These are phyloP conservation scores for Phaethon lepturus DNA, from an alignment of 2,113 vertebrate genomes.

Conservation along the genomic window DNA sequence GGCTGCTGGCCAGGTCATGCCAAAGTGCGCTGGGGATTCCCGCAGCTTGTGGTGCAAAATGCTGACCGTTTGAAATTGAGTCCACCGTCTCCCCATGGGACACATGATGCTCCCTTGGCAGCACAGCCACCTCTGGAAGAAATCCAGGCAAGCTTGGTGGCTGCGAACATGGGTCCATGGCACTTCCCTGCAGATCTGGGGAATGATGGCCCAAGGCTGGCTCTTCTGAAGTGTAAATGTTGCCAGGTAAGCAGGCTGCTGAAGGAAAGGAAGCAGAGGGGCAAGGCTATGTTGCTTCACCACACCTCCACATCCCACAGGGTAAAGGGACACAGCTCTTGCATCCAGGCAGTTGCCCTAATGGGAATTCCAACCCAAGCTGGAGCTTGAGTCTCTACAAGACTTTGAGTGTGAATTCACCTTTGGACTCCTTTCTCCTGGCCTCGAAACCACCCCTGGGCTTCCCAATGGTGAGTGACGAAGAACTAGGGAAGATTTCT, in stretches of 20 bases:
- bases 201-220: not conserved
- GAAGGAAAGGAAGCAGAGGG: not conserved
- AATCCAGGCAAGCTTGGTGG: not conserved
- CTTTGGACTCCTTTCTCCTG: not conserved
- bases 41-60: fast-evolving
- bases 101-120: not conserved
- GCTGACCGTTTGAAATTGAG: not conserved
- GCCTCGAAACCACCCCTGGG: not conserved
- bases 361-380: not conserved
- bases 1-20: not conserved
- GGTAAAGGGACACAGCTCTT: not conserved
- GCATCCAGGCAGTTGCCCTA: not conserved
- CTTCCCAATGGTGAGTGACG: not conserved
- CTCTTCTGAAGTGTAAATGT: not conserved
- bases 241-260: not conserved
- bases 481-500: not conserved
- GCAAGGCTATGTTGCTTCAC: not conserved
- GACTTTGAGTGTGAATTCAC: not conserved
- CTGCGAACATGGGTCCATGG: not conserved
- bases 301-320: not conserved
- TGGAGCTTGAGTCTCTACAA: not conserved
- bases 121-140: not conserved
- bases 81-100: not conserved
- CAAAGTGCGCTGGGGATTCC: not conserved
- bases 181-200: not conserved